Evolutionary conservation across 2,888 invertebrate genomes (phyloP).

Genomic region (Lissonota sp.): DNA sequence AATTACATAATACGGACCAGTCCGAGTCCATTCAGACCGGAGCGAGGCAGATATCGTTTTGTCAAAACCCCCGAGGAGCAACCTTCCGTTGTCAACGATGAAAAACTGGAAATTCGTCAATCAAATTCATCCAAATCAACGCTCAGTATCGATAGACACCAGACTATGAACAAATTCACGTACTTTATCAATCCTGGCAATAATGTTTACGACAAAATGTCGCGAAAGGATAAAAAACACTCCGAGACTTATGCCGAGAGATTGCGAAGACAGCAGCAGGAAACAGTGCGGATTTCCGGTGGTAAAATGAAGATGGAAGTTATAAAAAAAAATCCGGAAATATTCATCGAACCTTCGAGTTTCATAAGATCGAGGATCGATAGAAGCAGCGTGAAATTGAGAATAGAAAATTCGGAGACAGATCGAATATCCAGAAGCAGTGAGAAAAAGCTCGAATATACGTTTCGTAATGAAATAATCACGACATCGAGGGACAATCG

Average conservation of each 20-base stretch:
- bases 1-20: slow-evolving; percentile 79
- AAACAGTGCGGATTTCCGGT: slow-evolving; percentile 45
- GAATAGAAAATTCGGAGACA: not conserved
- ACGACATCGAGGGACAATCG: slow-evolving; percentile 11
- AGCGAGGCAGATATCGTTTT: slow-evolving; percentile 69
- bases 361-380: not conserved
- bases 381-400: not conserved
- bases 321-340: slow-evolving; percentile 50
- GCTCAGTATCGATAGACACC: not conserved
- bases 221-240: slow-evolving; percentile 81
- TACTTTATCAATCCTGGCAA: slow-evolving; percentile 75
- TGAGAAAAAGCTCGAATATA: slow-evolving; percentile 26
- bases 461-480: slow-evolving; percentile 43
- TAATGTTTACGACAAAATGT: slow-evolving; percentile 75
- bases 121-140: not conserved
- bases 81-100: not conserved
- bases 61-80: not conserved
- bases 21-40: slow-evolving; percentile 79
- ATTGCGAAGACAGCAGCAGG: slow-evolving; percentile 71
- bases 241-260: slow-evolving; percentile 81
- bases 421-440: slow-evolving; percentile 17
- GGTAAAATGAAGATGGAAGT: slow-evolving; percentile 43
- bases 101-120: not conserved
- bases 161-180: slow-evolving; percentile 74
- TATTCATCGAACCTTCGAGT: slow-evolving; percentile 58